Base-by-base conservation (phyloP, 2,888 invertebrate genomes). In the Callinectes sapidus region DNA sequence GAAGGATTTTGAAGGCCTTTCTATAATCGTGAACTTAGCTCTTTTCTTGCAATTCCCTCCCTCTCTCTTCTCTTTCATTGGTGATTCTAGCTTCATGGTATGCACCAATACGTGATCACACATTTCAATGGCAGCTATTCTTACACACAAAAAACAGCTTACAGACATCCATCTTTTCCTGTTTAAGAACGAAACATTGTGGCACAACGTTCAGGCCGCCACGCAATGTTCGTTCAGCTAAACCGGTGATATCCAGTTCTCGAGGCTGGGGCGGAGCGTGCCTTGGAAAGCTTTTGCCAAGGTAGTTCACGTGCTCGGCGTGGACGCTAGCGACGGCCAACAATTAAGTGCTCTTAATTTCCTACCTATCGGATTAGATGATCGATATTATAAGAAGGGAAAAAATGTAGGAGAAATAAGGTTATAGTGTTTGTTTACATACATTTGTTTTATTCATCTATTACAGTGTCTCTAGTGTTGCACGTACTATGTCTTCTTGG, bases 181-280 rank as follows among this genome's bases (percentile, higher is more conserved):
- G 5, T 23, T 16, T 23, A 42, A 39, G 16, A 86, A 42, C 23
- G 39, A 86, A 42, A 86, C 42, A 86, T 14, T 42, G 32, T 42
- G 39, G n/a, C 42, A 39, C 8, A 13, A 13, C 86, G 42, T 14
- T 42, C 86, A 86, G 39, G 1, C 86, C 39, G 39, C 86, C 71
- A 10, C n/a, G 0, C 13, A 71, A 13, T 28, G n/a, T 71, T 71
- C 71, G 71, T n/a, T 71, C 71, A 71, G 71, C n/a, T n/a, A 71
- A 71, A 71, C 71, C 71, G 71, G 71, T 71, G 71, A 71, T 5
- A 71, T 71, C 71, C 71, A 71, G 71, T 71, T 71, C 28, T 71
- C n/a, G 71, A 71, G 71, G 71, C 71, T 28, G 71, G 71, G 71
- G n/a, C 13, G 71, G 71, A 71, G 71, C 71, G 71, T 71, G 71